A percentile compares a stretch with the other conserved stretches of the same genome.
These are phyloP conservation scores for Sialis fuliginosa DNA, from an alignment of 2,888 invertebrate species.

Conservation along the genomic window DNA sequence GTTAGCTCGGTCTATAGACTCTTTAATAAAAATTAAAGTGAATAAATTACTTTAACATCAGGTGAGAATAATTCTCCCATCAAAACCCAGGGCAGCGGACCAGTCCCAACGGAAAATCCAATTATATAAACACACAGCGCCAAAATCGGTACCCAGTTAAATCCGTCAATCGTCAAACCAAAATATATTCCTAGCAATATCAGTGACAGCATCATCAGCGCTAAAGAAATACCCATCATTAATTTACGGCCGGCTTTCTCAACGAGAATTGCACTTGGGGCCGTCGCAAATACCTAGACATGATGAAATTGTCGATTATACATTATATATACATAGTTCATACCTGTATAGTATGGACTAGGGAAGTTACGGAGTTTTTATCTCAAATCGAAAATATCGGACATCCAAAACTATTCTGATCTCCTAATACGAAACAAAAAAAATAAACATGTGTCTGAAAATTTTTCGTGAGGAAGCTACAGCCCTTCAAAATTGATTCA, in stretches of 20 bases:
- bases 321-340: too few relatives aligned
- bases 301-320: too few relatives aligned
- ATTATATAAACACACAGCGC: conserved; percentile 24
- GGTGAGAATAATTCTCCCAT: conserved; percentile 30
- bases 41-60: conserved; percentile 21
- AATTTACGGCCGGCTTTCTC: conserved; percentile 63
- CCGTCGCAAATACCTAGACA: conserved; percentile 31
- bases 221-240: conserved; percentile 53
- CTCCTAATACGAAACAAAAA: too few relatives aligned
- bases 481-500: too few relatives aligned
- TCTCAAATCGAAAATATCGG: too few relatives aligned
- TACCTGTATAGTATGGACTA: too few relatives aligned
- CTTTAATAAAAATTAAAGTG: conserved; percentile 1
- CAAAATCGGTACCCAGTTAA: conserved; percentile 22
- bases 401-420: too few relatives aligned
- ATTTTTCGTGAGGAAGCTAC: too few relatives aligned
- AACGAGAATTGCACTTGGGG: conserved; percentile 44
- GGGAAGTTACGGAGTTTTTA: too few relatives aligned
- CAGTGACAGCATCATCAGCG: conserved; percentile 47
- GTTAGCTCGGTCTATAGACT: too few relatives aligned
- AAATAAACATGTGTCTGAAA: too few relatives aligned
- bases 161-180: conserved; percentile 31
- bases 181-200: conserved; percentile 52
- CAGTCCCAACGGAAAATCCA: conserved; percentile 28
- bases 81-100: conserved; percentile 30